A percentile compares a stretch with the other conserved stretches of the same genome.
phyloP scores from a whole-genome alignment of 2,113 vertebrate species.

The Sitta europaea region DNA sequence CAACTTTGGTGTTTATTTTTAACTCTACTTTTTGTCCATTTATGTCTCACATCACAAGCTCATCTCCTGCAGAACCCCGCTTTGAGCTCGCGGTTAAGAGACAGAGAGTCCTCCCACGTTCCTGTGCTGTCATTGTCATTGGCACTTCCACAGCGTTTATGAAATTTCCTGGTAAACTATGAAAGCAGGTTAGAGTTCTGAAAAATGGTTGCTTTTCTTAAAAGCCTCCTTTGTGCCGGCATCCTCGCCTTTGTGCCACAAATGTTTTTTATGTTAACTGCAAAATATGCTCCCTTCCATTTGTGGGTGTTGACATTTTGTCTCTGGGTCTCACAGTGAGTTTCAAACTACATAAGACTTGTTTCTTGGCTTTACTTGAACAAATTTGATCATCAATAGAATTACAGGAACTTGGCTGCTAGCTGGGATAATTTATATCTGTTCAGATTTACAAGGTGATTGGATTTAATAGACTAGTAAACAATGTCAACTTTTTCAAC shows the following conservation, averaged over 20 bases:
- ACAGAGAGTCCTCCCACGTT: neutral
- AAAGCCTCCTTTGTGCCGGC: neutral
- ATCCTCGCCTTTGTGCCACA: neutral
- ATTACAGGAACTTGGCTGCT: neutral
- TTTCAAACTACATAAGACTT: neutral
- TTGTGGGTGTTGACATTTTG: neutral
- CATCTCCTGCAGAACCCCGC: neutral
- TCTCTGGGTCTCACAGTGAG: neutral
- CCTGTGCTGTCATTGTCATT: neutral
- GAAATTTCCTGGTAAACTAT: constrained; percentile 9
- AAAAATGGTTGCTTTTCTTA: constrained; percentile 9
- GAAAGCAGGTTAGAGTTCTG: neutral
- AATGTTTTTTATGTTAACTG: constrained; percentile 3
- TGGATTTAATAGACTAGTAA: neutral
- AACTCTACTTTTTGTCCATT: constrained; percentile 45
- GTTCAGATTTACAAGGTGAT: neutral
- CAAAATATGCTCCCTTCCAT: neutral
- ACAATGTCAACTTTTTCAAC: too few species aligned
- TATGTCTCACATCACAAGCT: constrained; percentile 27
- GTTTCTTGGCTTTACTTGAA: neutral
- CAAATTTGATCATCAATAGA: neutral
- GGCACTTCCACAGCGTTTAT: neutral
- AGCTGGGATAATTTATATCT: neutral
- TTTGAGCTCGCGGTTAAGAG: neutral
- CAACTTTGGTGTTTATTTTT: constrained; percentile 58